Conservation (phyloP, 2,888 invertebrate species). For the Cantharis nigra region DNA sequence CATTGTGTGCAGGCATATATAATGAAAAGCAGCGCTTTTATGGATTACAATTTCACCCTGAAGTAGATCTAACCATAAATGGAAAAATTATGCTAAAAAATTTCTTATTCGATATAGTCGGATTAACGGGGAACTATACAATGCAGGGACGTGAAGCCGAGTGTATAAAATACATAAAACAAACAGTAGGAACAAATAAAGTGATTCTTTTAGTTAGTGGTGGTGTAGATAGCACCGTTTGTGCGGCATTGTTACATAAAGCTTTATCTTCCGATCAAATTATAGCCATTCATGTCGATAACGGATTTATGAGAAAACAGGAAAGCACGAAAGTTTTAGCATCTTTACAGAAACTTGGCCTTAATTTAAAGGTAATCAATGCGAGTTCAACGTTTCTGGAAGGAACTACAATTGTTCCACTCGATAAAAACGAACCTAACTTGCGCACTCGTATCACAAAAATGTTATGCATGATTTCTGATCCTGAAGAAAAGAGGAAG, state of each 20-base stretch:
- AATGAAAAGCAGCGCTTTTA: slow-evolving; percentile 89
- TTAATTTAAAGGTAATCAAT: slow-evolving; percentile 74
- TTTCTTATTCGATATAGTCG: slow-evolving; percentile 91
- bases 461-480: slow-evolving; percentile 81
- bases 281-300: slow-evolving; percentile 96
- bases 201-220: slow-evolving; percentile 92
- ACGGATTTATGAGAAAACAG: slow-evolving; percentile 97
- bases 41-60: slow-evolving; percentile 99
- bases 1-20: slow-evolving; percentile 85
- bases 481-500: slow-evolving; percentile 97
- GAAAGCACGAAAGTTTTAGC: slow-evolving; percentile 89
- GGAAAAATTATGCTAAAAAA: slow-evolving; percentile 92
- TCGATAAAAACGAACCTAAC: slow-evolving; percentile 58
- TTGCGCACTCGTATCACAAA: slow-evolving; percentile 72
- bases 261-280: slow-evolving; percentile 89
- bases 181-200: slow-evolving; percentile 88
- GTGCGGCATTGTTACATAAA: slow-evolving; percentile 91
- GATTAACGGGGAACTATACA: slow-evolving; percentile 85
- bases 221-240: slow-evolving; percentile 99
- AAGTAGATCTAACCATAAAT: slow-evolving; percentile 92
- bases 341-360: slow-evolving; percentile 80
- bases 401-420: slow-evolving; percentile 81
- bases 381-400: slow-evolving; percentile 75
- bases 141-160: slow-evolving; percentile 84
- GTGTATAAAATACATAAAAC: slow-evolving; percentile 90